These are phyloP conservation scores for Prochilodus magdalenae DNA, from an alignment of 2,113 vertebrate species.

Conservation along the genomic window DNA sequence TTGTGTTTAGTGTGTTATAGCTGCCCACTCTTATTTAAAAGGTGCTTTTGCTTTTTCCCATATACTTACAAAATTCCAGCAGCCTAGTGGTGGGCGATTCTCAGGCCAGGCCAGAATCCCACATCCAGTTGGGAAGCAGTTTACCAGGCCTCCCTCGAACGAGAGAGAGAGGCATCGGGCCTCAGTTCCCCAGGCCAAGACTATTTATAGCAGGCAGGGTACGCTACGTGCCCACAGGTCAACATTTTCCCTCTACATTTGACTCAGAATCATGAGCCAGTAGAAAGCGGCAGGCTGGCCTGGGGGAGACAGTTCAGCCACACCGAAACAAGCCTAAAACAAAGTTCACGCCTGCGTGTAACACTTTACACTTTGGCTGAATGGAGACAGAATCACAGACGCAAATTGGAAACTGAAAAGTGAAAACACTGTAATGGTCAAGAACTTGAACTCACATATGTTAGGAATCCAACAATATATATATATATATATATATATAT, in stretches of 20 bases:
- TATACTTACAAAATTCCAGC: slow-evolving; percentile 6
- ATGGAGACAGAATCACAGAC: not conserved
- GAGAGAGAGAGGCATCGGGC: slow-evolving; percentile 19
- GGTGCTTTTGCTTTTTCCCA: not conserved
- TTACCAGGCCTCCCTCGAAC: slow-evolving; percentile 18
- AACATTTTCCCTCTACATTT: slow-evolving; percentile 49
- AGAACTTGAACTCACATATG: no score
- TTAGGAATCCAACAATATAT: no score
- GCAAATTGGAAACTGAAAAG: not conserved
- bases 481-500: no score
- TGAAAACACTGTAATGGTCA: no score
- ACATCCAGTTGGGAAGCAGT: slow-evolving; percentile 34
- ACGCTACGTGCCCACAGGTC: slow-evolving; percentile 50
- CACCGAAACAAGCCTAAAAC: not conserved
- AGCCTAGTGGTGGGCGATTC: slow-evolving; percentile 13
- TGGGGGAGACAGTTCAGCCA: slow-evolving; percentile 21
- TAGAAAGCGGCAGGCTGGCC: slow-evolving; percentile 18
- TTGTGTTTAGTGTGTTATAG: not conserved
- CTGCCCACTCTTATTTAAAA: not conserved
- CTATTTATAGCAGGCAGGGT: slow-evolving; percentile 52
- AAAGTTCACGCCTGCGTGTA: not conserved
- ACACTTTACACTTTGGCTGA: not conserved
- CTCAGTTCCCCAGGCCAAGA: slow-evolving; percentile 29
- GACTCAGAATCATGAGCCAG: slow-evolving; percentile 30
- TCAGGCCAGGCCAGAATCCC: slow-evolving; percentile 20